Percentiles rank a stretch among this genome's conserved stretches.
Evolutionary conservation across 1,140 invertebrate genomes (phyloP).

Genomic region (Oscheius sp.): DNA sequence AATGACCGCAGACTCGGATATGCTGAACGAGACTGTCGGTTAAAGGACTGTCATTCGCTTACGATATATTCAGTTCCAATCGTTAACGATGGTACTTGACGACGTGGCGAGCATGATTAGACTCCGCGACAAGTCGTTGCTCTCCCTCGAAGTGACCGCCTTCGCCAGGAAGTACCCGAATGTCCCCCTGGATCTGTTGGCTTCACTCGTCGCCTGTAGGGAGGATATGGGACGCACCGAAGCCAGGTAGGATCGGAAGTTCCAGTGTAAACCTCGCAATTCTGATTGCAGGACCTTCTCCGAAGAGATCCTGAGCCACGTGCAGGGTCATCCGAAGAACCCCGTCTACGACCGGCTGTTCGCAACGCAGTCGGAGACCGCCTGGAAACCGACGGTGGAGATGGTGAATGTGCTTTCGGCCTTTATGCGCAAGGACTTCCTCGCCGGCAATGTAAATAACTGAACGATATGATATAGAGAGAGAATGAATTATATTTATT

Average conservation of each 20-base stretch:
- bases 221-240: conserved; percentile 39
- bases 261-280: neutral
- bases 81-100: conserved; percentile 19
- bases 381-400: conserved; percentile 12
- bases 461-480: too few relatives aligned
- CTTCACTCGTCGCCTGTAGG: conserved; percentile 23
- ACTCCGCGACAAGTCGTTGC: conserved; percentile 34
- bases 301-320: conserved; percentile 27
- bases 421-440: conserved; percentile 3
- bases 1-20: neutral
- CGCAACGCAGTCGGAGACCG: neutral
- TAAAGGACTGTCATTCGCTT: too few relatives aligned
- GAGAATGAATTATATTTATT: too few relatives aligned
- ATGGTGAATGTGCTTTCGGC: conserved; percentile 18
- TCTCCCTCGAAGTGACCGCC: conserved; percentile 34
- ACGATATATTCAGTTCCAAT: conserved; percentile 9
- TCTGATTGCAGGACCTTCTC: conserved; percentile 15
- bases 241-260: conserved; percentile 14
- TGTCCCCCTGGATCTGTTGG: conserved; percentile 33
- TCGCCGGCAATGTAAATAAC: neutral
- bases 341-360: conserved; percentile 18
- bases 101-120: conserved; percentile 33
- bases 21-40: neutral
- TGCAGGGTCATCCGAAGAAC: conserved; percentile 33
- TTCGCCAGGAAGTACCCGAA: conserved; percentile 42